phyloP scores from a whole-genome alignment of 2,113 vertebrate species.

The Poicephalus gulielmi region DNA sequence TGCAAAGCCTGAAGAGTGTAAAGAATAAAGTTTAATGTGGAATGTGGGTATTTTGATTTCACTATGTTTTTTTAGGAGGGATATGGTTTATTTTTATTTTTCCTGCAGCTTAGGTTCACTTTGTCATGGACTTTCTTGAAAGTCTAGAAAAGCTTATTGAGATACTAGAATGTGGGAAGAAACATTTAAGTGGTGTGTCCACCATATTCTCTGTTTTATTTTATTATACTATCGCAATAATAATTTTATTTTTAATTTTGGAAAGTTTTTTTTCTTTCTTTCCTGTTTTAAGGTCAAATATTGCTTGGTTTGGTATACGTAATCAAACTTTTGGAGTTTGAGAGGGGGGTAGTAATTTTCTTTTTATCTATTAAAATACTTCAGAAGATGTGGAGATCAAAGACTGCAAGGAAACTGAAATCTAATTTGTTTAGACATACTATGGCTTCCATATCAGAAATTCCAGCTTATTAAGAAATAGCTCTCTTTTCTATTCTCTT shows the following conservation, averaged over 20 bases:
- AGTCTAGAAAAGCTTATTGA: background rate
- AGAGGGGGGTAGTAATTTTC: rapidly evolving
- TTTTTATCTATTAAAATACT: background rate
- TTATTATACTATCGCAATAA: background rate
- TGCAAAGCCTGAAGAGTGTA: background rate
- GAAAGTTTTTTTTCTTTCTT: background rate
- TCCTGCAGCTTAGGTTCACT: background rate
- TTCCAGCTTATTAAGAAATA: background rate
- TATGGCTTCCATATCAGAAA: background rate
- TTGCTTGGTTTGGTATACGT: background rate
- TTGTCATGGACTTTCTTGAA: background rate
- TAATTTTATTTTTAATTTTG: background rate
- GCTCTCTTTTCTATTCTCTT: background rate
- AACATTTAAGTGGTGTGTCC: rapidly evolving
- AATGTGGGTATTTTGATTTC: background rate
- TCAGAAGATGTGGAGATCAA: background rate
- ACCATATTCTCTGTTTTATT: background rate
- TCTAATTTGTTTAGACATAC: background rate
- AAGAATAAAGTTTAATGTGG: background rate
- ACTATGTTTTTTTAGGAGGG: background rate
- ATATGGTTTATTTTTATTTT: background rate
- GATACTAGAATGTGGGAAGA: background rate
- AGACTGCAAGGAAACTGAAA: background rate
- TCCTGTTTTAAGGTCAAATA: background rate
- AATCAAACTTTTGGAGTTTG: background rate